Base-by-base conservation (phyloP, 2,888 invertebrate genomes). In the Ennomos erosarius region DNA sequence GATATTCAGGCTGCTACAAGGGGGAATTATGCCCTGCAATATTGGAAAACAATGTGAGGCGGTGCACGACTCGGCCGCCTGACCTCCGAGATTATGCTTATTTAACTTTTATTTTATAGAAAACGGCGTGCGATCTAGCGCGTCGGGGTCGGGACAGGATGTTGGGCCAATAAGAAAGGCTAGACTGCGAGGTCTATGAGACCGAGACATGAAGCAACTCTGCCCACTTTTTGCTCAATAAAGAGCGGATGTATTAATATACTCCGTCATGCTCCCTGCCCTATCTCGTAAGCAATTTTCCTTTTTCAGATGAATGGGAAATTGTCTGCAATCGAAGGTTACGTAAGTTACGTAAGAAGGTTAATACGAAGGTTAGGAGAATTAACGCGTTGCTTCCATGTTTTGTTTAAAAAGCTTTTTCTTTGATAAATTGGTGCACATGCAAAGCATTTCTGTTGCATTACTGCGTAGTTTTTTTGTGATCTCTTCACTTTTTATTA, bases 61-160 rank as follows among this genome's bases (percentile, higher is more conserved):
- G 80, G 75, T 71, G 79, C 83, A 84, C 82, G 59, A 59, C 53
- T 59, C 52, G 53, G 39, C 44, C 49, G 83, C 70, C 72, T 84
- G 88, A 89, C 88, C 89, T 80, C 79, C 71, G 65, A 77, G 79
- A 82, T 85, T 84, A 82, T 77, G 76, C 76, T 81, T 84, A 83
- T 84, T 87, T 83, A 70, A 75, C 69, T 85, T 82, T 84, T 86
- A 85, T 87, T 87, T 85, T 85, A 82, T 85, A 84, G 81, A 84
- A 83, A 82, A 82, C 70, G 44, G 70, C 63, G 64, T 63, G 74
- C 76, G 73, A 55, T 59, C 50, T 73, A 71, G 73, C 74, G 69
- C 68, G 65, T 45, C 65, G 62, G 65, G 74, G 65, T 45, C 65
- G 62, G 65, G 74, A 69, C 79, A 81, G 82, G 81, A 82, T 82